Evolutionary conservation across 2,113 vertebrate genomes (phyloP), one percentile per base, ranked within the genome.

Genomic region (Vicugna pacos): DNA sequence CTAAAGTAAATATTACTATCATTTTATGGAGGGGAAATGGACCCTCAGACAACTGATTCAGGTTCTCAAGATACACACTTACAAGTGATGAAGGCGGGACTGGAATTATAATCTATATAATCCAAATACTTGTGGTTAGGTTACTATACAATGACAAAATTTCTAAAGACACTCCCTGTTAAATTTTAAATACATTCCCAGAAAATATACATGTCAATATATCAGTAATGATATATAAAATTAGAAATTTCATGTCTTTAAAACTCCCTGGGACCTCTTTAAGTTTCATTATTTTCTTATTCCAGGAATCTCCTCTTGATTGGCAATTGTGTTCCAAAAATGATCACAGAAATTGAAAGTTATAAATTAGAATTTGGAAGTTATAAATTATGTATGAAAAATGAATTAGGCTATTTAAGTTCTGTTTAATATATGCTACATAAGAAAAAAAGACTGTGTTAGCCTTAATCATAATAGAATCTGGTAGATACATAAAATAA

Each of bases 281-380:
- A 64, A 89, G 1, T 70, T 91, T 35, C 28, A 65, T 65, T 94
- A 42, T 85, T 76, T 91, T 93, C 70, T 50, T 89, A 67, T 60
- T 92, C 26, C 32, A 67, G 32, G 1, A 54, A 38, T 64, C 6
- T 80, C 1, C 3, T 94, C 10, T 67, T 77, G 2, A 48, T 42
- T 87, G n/a, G 6, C 4, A 77, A 42, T 6, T 91, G 4, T n/a
- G 10, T 83, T 48, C 38, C n/a, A 86, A 67, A 90, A 65, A 54
- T 87, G 15, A 8, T 62, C 19, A 65, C 16, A 80, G 30, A 94
- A 56, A 0, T 90, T 54, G 0, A 35, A 79, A 84, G 38, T 54
- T 46, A 70, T 17, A 92, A 75, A 52, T 94, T 86, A n/a, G 16
- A 86, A 76, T 94, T 80, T 76, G 7, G 8, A 92, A 92, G 9